A percentile compares a stretch with the other conserved stretches of the same genome.
These are phyloP conservation scores for Drosophila stalkeri DNA, from an alignment of 2,888 invertebrate species.

Conservation along the genomic window DNA sequence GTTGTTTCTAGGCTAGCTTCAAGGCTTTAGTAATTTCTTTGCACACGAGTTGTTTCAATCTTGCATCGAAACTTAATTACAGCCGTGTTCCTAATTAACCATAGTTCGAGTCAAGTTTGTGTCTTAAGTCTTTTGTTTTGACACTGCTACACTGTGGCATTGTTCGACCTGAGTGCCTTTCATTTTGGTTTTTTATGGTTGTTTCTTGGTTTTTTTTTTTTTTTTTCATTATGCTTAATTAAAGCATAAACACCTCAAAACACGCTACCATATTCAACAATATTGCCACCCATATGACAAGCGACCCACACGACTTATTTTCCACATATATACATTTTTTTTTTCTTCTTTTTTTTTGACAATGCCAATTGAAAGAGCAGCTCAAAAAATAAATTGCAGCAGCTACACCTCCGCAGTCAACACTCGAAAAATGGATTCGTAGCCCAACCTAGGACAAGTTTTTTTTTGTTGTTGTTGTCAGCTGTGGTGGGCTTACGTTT, in stretches of 20 bases:
- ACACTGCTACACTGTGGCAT: slow-evolving; percentile 26
- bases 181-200: slow-evolving; percentile 24
- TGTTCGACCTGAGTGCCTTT: slow-evolving; percentile 52
- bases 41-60: slow-evolving; percentile 22
- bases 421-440: slow-evolving; percentile 35
- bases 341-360: slow-evolving; percentile 39
- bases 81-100: slow-evolving; percentile 42
- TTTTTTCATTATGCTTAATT: slow-evolving; percentile 66
- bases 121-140: slow-evolving; percentile 41
- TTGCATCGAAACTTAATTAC: slow-evolving; percentile 35
- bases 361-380: slow-evolving; percentile 68
- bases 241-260: slow-evolving; percentile 76
- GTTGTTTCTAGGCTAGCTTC: slow-evolving; percentile 16
- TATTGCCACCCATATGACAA: slow-evolving; percentile 64
- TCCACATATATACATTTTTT: slow-evolving; percentile 20
- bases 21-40: slow-evolving; percentile 39
- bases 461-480: slow-evolving; percentile 34
- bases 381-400: slow-evolving; percentile 60
- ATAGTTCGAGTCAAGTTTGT: slow-evolving; percentile 37
- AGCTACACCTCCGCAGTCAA: slow-evolving; percentile 54
- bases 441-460: slow-evolving; percentile 56
- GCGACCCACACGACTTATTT: slow-evolving; percentile 52
- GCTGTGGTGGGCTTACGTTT: slow-evolving; percentile 56
- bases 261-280: slow-evolving; percentile 73
- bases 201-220: neutral